Conservation (phyloP, 2,797 vertebrate species). For the Loriculus beryllinus region DNA sequence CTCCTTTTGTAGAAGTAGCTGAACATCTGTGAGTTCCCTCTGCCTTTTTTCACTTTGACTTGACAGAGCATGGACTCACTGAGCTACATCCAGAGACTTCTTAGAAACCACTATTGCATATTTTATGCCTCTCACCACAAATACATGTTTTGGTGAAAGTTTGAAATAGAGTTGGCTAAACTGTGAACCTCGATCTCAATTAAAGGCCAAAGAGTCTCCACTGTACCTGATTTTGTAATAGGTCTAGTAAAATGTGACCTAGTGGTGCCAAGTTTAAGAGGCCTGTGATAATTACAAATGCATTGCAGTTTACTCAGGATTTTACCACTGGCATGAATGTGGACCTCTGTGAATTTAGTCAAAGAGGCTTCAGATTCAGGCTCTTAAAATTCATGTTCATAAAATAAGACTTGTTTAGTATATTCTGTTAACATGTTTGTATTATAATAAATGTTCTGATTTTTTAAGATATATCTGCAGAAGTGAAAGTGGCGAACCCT, state of each 20-base stretch:
- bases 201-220: not conserved
- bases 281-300: not conserved
- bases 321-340: not conserved
- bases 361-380: not conserved
- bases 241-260: not conserved
- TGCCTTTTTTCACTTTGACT: not conserved
- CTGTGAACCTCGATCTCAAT: not conserved
- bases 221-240: not conserved
- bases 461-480: conserved; percentile 77
- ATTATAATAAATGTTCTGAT: not conserved
- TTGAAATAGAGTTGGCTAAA: not conserved
- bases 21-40: not conserved
- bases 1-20: not conserved
- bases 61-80: not conserved
- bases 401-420: not conserved
- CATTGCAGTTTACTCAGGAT: not conserved
- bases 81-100: not conserved
- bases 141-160: not conserved
- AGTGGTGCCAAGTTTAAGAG: not conserved
- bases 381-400: not conserved
- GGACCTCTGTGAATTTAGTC: not conserved
- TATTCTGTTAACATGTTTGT: not conserved
- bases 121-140: not conserved
- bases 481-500: conserved; percentile 90
- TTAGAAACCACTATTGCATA: not conserved